Base-by-base conservation (phyloP, 2,113 vertebrate species). In the Sturnira hondurensis region DNA sequence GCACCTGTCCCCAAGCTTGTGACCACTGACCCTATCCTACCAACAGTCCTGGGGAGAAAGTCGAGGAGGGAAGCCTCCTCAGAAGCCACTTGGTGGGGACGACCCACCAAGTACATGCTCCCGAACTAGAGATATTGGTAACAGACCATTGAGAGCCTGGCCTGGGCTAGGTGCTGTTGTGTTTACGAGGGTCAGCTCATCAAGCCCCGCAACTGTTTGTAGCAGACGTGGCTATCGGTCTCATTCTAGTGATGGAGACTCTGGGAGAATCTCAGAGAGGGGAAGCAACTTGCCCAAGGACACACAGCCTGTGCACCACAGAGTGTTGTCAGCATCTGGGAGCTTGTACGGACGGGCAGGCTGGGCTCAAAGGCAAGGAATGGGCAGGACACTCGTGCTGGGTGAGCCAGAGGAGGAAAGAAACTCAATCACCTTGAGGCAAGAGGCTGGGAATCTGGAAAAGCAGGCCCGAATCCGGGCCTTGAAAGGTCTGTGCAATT, bases 1-100 rank as follows among this genome's bases (percentile, higher is more conserved):
- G 58, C 96, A 96, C 94, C 96, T 97, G 94, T 95, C 93, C 76
- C 61, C 13, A 7, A 38, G 22, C 70, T 52, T 20, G 80, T 68
- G 71, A 85, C 82, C 82, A 87, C 38, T 96, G 92, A 82, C 84
- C 74, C 74, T 58, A 67, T 17, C 31, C 74, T 56, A 41, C 56
- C 73, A 58, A 50, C 56, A 31, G 71, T 78, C 61, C 19, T 5
- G 73, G 67, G 76, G 28, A 93, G 78, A 58, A 86, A 94, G 47
- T 28, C 17, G 20, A 89, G 80, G 50, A 68, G 52, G 63, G 52
- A 50, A 15, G 33, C 13, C 13, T 33, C 43, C 71, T 56, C 36
- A 12, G 17, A 52, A 52, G 15, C 15, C 50, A 52, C 16, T 52
- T 52, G 50, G 50, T 52, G 50, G 50, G 50, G 17, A 52, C 4